Percentiles rank a stretch among this genome's conserved stretches.
Conservation (phyloP, 1,140 invertebrate genomes). For the Leptopilina clavipes region DNA sequence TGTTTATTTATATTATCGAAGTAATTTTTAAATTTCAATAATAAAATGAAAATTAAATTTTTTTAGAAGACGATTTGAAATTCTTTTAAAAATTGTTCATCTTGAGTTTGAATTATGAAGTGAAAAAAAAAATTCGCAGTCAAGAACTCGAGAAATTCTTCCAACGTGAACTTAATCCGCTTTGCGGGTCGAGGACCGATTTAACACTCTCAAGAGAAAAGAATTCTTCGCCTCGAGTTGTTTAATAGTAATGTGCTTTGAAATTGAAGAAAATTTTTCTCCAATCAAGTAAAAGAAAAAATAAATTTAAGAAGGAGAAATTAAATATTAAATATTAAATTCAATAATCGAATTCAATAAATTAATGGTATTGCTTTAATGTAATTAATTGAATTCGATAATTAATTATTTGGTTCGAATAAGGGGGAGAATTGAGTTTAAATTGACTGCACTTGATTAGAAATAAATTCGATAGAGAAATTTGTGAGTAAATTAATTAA, state of each 20-base stretch:
- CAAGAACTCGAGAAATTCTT: slow-evolving; percentile 50
- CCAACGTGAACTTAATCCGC: slow-evolving; percentile 52
- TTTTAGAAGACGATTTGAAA: too few relatives aligned
- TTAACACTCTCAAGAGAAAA: slow-evolving; percentile 22
- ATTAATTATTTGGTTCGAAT: too few relatives aligned
- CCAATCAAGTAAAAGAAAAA: too few relatives aligned
- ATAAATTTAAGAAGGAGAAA: background rate
- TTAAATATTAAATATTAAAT: too few relatives aligned
- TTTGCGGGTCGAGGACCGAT: slow-evolving; percentile 43
- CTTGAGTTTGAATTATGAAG: slow-evolving; percentile 48
- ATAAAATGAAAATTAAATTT: too few relatives aligned
- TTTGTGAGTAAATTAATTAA: background rate
- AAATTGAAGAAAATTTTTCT: background rate
- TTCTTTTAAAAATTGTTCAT: background rate
- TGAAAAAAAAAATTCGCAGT: background rate
- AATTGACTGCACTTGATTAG: too few relatives aligned
- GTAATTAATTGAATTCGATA: too few relatives aligned
- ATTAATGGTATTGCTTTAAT: too few relatives aligned
- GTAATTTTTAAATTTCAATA: slow-evolving; percentile 33
- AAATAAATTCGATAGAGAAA: background rate
- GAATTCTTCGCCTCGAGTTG: background rate
- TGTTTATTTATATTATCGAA: too few relatives aligned
- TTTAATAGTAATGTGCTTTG: background rate
- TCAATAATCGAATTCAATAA: too few relatives aligned
- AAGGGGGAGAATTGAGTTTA: too few relatives aligned